Evolutionary conservation across 1,140 invertebrate genomes (phyloP), one percentile per base, ranked within the genome.

Genomic region (Pseudoatta argentina): DNA sequence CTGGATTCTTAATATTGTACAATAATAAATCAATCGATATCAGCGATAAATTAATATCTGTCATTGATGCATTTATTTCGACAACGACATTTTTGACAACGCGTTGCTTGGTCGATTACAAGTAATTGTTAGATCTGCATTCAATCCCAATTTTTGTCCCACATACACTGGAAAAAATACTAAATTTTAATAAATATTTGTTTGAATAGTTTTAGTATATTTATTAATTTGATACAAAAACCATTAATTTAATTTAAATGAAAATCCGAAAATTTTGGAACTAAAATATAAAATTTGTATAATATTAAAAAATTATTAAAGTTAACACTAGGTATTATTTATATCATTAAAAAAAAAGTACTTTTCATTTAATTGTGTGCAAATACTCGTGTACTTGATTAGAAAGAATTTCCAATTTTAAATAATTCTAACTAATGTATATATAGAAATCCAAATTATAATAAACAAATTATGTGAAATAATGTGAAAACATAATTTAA

Each of bases 21-120:
- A 53, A 4, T 44, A 69, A 89, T 89, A 88, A 89, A 89, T 89
- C 81, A 89, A 86, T 85, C 73, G 61, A 18, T 48, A 82, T 75
- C 59, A n/a, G 44, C 59, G 53, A 89, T 89, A 79, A 88, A 89
- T 89, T 75, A 87, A 61, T 88, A 73, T n/a, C 30, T 21, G 53
- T 30, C 59, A 85, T 44, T 34, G 44, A 83, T 18, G 72, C 18
- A 39, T 82, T 44, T 27, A 72, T 66, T 44, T 48, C 39, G 18
- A 67, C n/a, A n/a, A 69, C 3, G 21, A 1, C 24, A 24, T 24
- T 24, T 24, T 24, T 24, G 24, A 1, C 24, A 24, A 24, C 24
- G 24, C 39, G 39, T 10, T 12, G 8, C 8, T 10, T 44, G 2
- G 1, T 44, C 39, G 39, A 44, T 1, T 44, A 12, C 10, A 44